Conservation (phyloP, 1,140 invertebrate species). For the Drosophila hydei region DNA sequence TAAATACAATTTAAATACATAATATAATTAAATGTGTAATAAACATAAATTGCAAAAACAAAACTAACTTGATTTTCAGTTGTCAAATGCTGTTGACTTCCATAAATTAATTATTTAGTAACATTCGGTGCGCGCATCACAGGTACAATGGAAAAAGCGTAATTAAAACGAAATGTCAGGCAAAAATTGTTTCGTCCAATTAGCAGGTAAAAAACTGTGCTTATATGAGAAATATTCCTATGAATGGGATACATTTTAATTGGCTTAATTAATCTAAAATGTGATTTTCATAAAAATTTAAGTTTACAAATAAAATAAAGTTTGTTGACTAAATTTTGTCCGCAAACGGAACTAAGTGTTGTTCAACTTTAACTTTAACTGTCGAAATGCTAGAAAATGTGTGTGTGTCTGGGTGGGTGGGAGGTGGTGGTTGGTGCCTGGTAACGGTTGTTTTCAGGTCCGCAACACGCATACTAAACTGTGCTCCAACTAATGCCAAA, state of each 20-base stretch:
- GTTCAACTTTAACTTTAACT: slow-evolving; percentile 14
- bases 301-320: not conserved
- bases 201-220: not conserved
- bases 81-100: not conserved
- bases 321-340: not conserved
- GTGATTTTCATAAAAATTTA: not conserved
- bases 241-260: slow-evolving; percentile 13
- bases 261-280: slow-evolving; percentile 5
- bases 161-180: not conserved
- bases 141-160: not conserved
- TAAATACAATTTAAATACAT: slow-evolving; percentile 8
- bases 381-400: slow-evolving; percentile 6
- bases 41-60: not conserved
- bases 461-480: slow-evolving; percentile 52
- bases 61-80: not conserved
- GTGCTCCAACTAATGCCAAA: slow-evolving; percentile 14
- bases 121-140: not conserved
- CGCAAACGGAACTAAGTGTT: slow-evolving; percentile 3
- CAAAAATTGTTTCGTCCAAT: slow-evolving; percentile 9
- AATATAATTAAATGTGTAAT: slow-evolving; percentile 8
- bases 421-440: not conserved
- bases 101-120: slow-evolving; percentile 1
- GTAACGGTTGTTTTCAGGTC: slow-evolving; percentile 27
- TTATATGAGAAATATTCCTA: not conserved
- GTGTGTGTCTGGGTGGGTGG: not conserved